Base-by-base conservation (phyloP, 35 echinoderm and acorn worm genomes). In the Heliocidaris erythrogramma region DNA sequence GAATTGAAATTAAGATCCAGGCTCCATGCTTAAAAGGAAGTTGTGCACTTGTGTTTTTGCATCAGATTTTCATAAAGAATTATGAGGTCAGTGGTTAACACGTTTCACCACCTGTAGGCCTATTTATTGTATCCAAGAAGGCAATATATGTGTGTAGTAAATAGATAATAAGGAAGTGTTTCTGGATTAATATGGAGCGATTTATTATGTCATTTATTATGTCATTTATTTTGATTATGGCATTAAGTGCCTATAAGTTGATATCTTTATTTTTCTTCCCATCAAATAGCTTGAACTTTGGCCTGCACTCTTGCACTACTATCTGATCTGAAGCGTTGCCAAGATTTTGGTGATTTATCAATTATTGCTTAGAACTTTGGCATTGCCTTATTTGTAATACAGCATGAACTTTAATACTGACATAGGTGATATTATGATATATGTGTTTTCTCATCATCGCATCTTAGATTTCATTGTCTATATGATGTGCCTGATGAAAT, bases 201-300 rank as follows among this genome's bases (percentile, higher is more conserved):
- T 78, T 78, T 78, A 78, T 78, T 6, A 7, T 18, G 27, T n/a
- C 65, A 78, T 78, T 78, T 78, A 78, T 78, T 6, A 7, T 18
- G 27, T n/a, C 65, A 78, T 78, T 78, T 78, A 78, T 78, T 78
- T 78, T 21, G 60, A n/a, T 78, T n/a, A 78, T 78, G 65, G 65
- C 65, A 78, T 78, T 78, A 78, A 78, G 65, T n/a, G 27, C 65
- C 65, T n/a, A 27, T 78, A 27, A 78, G 14, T 78, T 78, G 65
- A 78, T 78, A 78, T 78, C 65, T 78, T 78, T 78, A 78, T 78
- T 78, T 21, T 78, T n/a, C 18, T 78, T 78, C 65, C 65, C 27
- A 78, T 78, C 65, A 78, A 78, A 78, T 78, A n/a, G 5, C 65
- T 78, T 78, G 65, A 78, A 78, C 65, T 78, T 78, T 78, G 65